A percentile compares a stretch with the other conserved stretches of the same genome.
Conservation (phyloP, 53 echinoderm and acorn worm species). For the Paelopatides confundens region DNA sequence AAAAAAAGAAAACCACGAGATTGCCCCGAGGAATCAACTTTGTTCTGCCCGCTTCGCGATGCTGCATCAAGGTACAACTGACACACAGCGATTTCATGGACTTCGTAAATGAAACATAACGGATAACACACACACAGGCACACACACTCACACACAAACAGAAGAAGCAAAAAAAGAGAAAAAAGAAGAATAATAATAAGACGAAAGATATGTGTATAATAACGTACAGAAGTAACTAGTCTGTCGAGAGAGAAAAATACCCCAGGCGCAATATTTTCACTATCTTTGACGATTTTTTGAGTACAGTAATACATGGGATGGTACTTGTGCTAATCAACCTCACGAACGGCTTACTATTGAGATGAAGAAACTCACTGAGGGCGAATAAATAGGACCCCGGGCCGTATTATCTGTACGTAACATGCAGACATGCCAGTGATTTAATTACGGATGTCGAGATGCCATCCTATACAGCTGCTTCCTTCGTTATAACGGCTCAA, state of each 20-base stretch:
- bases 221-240: neutral
- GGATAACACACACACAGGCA: neutral
- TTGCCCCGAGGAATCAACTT: slow-evolving; percentile 26
- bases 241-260: neutral
- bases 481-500: slow-evolving; percentile 40
- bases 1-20: neutral
- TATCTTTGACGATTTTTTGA: slow-evolving; percentile 2
- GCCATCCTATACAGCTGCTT: slow-evolving; percentile 32
- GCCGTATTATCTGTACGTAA: slow-evolving; percentile 40
- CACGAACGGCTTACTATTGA: neutral
- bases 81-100: neutral
- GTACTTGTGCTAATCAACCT: slow-evolving; percentile 26
- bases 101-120: neutral
- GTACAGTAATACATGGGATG: slow-evolving; percentile 13
- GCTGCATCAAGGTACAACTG: neutral
- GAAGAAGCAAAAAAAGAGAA: neutral
- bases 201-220: neutral
- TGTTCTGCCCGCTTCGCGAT: slow-evolving; percentile 32
- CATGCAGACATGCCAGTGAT: slow-evolving; percentile 31
- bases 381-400: slow-evolving; percentile 21
- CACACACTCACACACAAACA: no score
- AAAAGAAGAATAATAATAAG: neutral
- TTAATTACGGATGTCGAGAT: slow-evolving; percentile 44
- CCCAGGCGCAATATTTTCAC: slow-evolving; percentile 26
- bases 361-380: neutral